phyloP scores from a whole-genome alignment of 1,140 invertebrate species.

The Formica exsecta region DNA sequence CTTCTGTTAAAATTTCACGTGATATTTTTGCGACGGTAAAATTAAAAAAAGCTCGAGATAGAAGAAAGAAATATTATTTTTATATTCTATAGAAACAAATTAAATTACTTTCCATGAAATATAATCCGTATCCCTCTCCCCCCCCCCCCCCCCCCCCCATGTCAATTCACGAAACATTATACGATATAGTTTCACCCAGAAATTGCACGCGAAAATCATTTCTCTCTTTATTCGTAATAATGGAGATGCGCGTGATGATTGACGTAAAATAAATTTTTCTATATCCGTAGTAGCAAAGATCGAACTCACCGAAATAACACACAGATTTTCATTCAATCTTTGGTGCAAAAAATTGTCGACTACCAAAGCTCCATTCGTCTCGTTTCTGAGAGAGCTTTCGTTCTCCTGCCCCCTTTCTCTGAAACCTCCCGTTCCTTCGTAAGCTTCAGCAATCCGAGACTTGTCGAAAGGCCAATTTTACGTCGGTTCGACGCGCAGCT shows the following conservation, averaged over 20 bases:
- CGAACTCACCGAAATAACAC: neutral
- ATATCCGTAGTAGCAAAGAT: neutral
- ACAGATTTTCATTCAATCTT: conserved; percentile 18
- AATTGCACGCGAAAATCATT: neutral
- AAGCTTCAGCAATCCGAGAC: conserved; percentile 32
- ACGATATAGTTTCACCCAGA: neutral
- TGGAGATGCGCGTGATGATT: neutral
- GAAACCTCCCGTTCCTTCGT: neutral
- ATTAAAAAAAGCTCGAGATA: neutral
- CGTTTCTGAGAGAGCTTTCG: conserved; percentile 9
- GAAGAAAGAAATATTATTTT: neutral
- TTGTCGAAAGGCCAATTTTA: conserved; percentile 53
- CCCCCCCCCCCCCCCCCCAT: neutral
- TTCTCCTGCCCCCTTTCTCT: neutral
- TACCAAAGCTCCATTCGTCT: conserved; percentile 19
- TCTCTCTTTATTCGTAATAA: neutral
- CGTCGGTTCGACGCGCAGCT: conserved; percentile 40
- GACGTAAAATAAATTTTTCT: neutral
- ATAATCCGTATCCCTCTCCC: neutral
- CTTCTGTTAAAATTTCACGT: neutral
- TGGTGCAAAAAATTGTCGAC: conserved; percentile 10
- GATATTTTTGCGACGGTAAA: neutral
- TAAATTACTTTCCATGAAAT: conserved; percentile 3
- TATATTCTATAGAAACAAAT: too few relatives aligned
- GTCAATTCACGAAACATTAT: neutral